phyloP scores from a whole-genome alignment of 1,140 invertebrate species.

The Eueides isabella region DNA sequence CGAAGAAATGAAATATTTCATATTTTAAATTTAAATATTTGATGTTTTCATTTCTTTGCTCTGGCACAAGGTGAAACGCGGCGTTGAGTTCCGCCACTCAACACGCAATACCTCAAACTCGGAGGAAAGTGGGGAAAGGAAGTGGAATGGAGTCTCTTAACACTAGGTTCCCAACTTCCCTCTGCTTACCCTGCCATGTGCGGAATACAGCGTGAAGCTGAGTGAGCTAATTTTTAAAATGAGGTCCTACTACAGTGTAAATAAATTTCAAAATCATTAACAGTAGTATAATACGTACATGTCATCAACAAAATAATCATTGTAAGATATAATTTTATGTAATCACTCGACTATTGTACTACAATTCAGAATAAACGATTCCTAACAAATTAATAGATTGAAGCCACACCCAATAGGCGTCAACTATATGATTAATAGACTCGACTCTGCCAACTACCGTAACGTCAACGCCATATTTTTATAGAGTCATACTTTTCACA shows the following conservation, averaged over 20 bases:
- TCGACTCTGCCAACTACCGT: constrained; percentile 33
- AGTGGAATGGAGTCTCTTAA: too few species aligned
- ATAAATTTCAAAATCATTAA: background rate
- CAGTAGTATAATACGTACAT: constrained; percentile 27
- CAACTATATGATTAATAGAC: constrained; percentile 71
- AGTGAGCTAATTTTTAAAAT: too few species aligned
- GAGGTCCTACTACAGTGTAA: background rate
- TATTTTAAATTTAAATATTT: too few species aligned
- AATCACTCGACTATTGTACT: constrained; percentile 57
- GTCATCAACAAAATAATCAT: constrained; percentile 50
- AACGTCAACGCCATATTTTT: constrained; percentile 42
- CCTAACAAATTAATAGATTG: constrained; percentile 74
- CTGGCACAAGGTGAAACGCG: too few species aligned
- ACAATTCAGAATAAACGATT: constrained; percentile 69
- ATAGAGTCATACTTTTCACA: constrained; percentile 50
- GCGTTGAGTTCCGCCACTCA: too few species aligned
- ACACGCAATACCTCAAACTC: too few species aligned
- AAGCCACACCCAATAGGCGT: constrained; percentile 74
- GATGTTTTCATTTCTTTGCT: too few species aligned
- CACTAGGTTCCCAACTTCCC: too few species aligned
- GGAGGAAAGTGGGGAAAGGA: too few species aligned
- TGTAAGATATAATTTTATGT: constrained; percentile 54
- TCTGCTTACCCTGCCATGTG: too few species aligned
- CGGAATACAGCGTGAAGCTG: too few species aligned
- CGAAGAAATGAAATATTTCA: too few species aligned